Conservation (phyloP, 1,140 invertebrate genomes). For the Cherax destructor region DNA sequence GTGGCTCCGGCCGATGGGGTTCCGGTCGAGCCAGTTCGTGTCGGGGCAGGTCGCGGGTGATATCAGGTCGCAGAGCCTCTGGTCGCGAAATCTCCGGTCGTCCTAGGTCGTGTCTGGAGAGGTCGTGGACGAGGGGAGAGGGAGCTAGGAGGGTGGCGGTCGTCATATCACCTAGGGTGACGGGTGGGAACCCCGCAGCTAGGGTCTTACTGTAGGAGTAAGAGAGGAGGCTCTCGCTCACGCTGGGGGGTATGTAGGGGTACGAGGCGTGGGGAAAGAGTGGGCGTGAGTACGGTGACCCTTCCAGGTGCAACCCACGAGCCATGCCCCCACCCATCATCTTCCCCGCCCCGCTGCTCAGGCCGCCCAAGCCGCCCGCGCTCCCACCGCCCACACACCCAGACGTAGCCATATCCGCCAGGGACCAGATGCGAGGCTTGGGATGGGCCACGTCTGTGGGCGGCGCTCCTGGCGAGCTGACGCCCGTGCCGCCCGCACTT, state of each 20-base stretch:
- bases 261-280: constrained; percentile 66
- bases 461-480: constrained; percentile 57
- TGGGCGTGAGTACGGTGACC: constrained; percentile 65
- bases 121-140: constrained; percentile 64
- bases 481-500: constrained; percentile 35
- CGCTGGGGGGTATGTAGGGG: constrained; percentile 70
- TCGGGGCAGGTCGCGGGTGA: constrained; percentile 53
- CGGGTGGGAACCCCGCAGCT: constrained; percentile 68
- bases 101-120: constrained; percentile 64
- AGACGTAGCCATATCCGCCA: constrained; percentile 88
- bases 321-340: constrained; percentile 63
- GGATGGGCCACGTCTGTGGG: constrained; percentile 68
- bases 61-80: constrained; percentile 62
- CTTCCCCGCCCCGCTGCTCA: constrained; percentile 56
- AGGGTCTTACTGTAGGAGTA: constrained; percentile 70
- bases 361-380: constrained; percentile 38
- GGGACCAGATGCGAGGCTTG: constrained; percentile 93
- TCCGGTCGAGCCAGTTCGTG: constrained; percentile 64
- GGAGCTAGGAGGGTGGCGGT: constrained; percentile 59
- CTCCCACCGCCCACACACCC: constrained; percentile 62
- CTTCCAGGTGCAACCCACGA: constrained; percentile 68
- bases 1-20: constrained; percentile 61
- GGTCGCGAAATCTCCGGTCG: constrained; percentile 66
- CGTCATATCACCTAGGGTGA: constrained; percentile 59
- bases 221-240: constrained; percentile 67